Evolutionary conservation across 2,113 vertebrate genomes (phyloP).

Genomic region (Eleginops maclovinus): DNA sequence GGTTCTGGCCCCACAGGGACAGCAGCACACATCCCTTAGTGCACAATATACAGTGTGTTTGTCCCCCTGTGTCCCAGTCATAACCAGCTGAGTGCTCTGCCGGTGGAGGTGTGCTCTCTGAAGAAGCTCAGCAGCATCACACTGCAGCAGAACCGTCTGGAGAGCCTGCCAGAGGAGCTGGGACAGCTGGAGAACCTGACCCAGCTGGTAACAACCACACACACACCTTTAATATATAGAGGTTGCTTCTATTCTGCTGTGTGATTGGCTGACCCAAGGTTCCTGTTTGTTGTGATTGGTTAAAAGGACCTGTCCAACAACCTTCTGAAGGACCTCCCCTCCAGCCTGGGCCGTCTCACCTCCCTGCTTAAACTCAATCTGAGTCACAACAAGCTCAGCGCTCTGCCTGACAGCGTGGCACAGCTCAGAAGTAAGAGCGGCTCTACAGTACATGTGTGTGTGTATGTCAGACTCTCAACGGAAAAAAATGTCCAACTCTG

Average conservation of each 20-base stretch:
- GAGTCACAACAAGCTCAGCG: conserved; percentile 87
- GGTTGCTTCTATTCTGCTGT: not conserved
- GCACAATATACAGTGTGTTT: not conserved
- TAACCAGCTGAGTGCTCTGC: conserved; percentile 89
- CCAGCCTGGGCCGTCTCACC: conserved; percentile 84
- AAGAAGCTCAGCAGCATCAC: conserved; percentile 87
- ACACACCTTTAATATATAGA: not conserved
- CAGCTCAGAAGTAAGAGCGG: conserved; percentile 72
- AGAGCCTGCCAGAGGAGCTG: conserved; percentile 85
- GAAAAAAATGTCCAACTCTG: no score
- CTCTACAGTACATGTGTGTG: no score
- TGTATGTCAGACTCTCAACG: no score
- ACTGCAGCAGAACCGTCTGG: conserved; percentile 91
- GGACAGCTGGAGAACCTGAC: conserved; percentile 87
- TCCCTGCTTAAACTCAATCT: conserved; percentile 87
- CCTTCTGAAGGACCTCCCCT: conserved; percentile 84
- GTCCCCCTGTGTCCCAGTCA: conserved; percentile 82
- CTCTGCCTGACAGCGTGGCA: conserved; percentile 88
- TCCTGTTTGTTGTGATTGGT: conserved; percentile 26
- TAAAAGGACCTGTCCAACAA: conserved; percentile 92
- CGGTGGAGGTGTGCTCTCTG: conserved; percentile 85
- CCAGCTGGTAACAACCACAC: conserved; percentile 86
- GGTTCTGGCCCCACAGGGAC: not conserved
- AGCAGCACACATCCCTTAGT: not conserved
- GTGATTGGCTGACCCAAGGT: conserved; percentile 1